Evolutionary conservation across 2,888 invertebrate species (phyloP), one percentile per base, ranked within the genome.

Genomic region (Papilio demoleus): DNA sequence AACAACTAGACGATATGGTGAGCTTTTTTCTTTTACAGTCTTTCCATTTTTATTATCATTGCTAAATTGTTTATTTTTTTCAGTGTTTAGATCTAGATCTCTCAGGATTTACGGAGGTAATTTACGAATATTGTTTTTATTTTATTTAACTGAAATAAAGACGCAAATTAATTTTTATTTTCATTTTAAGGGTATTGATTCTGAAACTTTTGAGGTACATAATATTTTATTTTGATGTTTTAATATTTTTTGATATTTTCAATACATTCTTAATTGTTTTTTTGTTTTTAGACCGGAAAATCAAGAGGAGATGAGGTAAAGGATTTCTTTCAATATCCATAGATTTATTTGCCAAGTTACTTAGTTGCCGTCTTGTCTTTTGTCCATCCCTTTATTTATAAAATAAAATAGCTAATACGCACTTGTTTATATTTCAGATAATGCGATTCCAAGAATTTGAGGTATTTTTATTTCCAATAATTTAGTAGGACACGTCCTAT

Each of bases 31-130:
- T 50, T 22, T 62, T 27, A 27, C 31, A 53, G 53, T 71, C 4
- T 24, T 0, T 27, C 0, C 5, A 27, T 62, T 61, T 36, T 38
- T 40, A n/a, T 19, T 42, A 31, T 42, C 60, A 60, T 42, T 64
- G 19, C 36, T 24, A 17, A 67, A 34, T 53, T 59, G 63, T 65
- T 31, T 67, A 74, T 63, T 67, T 88, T 67, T 89, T 85, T 34
- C 85, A 92, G 92, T 88, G 79, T 71, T 79, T 92, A 70, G 86
- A 92, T 74, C 79, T 92, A 81, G 86, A 92, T 76, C 73, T 88
- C 9, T 90, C 92, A 40, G 85, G 83, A 19, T 89, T 81, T 66
- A 91, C 91, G 1, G 92, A 90, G 82, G 91, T 91, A 71, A 76
- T 74, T 77, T 24, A 60, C 17, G n/a, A 34, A 38, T 62, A 38